Evolutionary conservation across 2,113 vertebrate species (phyloP).

Genomic region (Tetrax tetrax): DNA sequence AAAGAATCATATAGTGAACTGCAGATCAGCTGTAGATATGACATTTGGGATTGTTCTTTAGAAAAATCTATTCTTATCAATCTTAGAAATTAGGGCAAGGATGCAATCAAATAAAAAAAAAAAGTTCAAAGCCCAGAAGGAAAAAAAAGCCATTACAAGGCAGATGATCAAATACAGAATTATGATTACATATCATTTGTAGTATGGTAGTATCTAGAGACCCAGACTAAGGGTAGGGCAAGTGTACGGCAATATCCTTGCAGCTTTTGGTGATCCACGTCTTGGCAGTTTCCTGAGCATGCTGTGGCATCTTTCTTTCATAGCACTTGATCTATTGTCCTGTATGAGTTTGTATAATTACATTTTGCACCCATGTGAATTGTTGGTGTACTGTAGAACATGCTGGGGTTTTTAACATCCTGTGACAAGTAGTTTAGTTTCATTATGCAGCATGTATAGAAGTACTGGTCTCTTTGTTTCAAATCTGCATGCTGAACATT

Average conservation of each 20-base stretch:
- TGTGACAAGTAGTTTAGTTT: background rate
- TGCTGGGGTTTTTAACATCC: background rate
- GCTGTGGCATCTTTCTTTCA: background rate
- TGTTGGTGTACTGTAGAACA: background rate
- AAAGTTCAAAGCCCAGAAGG: slow-evolving; percentile 43
- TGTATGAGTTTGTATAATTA: background rate
- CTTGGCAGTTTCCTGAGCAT: background rate
- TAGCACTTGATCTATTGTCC: background rate
- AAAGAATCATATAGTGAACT: slow-evolving; percentile 39
- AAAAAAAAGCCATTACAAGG: slow-evolving; percentile 20
- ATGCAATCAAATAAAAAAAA: slow-evolving; percentile 53
- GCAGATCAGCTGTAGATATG: slow-evolving; percentile 57
- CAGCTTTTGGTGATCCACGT: background rate
- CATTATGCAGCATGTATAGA: background rate
- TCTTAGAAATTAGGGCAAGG: slow-evolving; percentile 60
- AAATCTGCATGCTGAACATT: background rate
- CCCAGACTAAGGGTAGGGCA: background rate
- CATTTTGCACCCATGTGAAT: background rate
- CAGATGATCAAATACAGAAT: slow-evolving; percentile 28
- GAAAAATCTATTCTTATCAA: slow-evolving; percentile 54
- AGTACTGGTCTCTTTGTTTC: background rate
- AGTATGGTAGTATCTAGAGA: background rate
- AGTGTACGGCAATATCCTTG: background rate
- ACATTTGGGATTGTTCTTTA: slow-evolving; percentile 48
- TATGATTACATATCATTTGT: background rate